Percentiles rank a stretch among this genome's conserved stretches.
Evolutionary conservation across 2,797 vertebrate genomes (phyloP).

Genomic region (Syndactyla subalaris): DNA sequence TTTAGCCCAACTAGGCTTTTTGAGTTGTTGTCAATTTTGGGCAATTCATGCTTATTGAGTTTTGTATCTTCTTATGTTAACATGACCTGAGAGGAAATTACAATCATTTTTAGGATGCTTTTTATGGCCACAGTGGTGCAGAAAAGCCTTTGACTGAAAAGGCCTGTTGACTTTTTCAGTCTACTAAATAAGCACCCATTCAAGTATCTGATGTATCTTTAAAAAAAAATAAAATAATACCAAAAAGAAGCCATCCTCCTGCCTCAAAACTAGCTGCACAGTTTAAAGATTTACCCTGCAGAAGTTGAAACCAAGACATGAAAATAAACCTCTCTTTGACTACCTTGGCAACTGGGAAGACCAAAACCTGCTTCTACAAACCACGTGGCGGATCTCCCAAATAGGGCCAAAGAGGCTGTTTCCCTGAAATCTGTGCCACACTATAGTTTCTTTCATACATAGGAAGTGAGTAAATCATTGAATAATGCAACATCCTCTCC

Average conservation of each 20-base stretch:
- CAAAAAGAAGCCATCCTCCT: neutral
- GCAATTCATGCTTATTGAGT: neutral
- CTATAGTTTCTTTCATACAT: conserved; percentile 9
- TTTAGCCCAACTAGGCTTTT: neutral
- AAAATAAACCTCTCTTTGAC: conserved; percentile 1
- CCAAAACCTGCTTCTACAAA: neutral
- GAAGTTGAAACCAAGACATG: neutral
- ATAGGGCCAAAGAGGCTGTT: neutral
- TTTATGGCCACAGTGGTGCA: neutral
- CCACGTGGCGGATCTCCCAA: neutral
- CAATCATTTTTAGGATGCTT: neutral
- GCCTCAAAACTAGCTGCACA: neutral
- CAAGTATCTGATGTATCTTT: neutral
- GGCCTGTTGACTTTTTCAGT: conserved; percentile 23
- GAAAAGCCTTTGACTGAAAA: conserved; percentile 15
- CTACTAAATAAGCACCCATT: neutral
- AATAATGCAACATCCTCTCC: conserved; percentile 8
- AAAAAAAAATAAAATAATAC: neutral
- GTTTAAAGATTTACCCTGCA: neutral
- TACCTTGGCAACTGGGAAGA: neutral
- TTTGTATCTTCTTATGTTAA: neutral
- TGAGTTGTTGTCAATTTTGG: neutral
- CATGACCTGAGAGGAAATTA: neutral
- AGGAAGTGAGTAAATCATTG: conserved; percentile 16
- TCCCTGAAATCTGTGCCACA: neutral